These are phyloP conservation scores for Conger conger DNA, from an alignment of 2,113 vertebrate genomes.

Conservation along the genomic window DNA sequence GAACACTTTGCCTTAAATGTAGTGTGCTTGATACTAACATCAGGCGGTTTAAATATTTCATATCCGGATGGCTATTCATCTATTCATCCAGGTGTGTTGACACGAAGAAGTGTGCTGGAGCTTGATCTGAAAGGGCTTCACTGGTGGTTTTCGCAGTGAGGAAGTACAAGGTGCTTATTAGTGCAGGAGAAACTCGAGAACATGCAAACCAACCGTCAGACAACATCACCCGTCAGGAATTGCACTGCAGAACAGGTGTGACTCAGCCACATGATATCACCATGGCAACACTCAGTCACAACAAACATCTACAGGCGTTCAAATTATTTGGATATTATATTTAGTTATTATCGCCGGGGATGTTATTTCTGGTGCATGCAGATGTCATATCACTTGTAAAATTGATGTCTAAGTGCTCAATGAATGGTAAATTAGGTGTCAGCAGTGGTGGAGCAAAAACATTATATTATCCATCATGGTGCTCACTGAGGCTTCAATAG, in stretches of 20 bases:
- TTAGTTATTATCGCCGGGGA: background rate
- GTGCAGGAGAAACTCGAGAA: background rate
- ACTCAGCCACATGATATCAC: background rate
- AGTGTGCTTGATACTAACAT: background rate
- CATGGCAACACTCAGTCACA: background rate
- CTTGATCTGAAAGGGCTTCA: background rate
- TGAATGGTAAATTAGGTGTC: slow-evolving; percentile 46
- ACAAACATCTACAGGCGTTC: background rate
- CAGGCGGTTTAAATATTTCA: background rate
- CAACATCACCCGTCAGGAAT: background rate
- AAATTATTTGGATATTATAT: background rate
- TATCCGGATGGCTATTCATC: background rate
- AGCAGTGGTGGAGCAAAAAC: slow-evolving; percentile 47
- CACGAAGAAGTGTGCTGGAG: background rate
- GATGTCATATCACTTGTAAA: background rate
- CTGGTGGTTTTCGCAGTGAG: background rate
- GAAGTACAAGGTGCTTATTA: background rate
- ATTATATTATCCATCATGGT: slow-evolving; percentile 63
- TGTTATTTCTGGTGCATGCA: background rate
- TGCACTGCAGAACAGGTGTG: background rate
- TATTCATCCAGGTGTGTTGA: background rate
- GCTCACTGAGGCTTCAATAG: slow-evolving; percentile 65
- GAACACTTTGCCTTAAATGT: background rate
- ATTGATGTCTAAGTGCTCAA: slow-evolving; percentile 19
- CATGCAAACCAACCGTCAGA: background rate